phyloP scores from a whole-genome alignment of 2,888 invertebrate genomes.

The Tupiocoris notatus region DNA sequence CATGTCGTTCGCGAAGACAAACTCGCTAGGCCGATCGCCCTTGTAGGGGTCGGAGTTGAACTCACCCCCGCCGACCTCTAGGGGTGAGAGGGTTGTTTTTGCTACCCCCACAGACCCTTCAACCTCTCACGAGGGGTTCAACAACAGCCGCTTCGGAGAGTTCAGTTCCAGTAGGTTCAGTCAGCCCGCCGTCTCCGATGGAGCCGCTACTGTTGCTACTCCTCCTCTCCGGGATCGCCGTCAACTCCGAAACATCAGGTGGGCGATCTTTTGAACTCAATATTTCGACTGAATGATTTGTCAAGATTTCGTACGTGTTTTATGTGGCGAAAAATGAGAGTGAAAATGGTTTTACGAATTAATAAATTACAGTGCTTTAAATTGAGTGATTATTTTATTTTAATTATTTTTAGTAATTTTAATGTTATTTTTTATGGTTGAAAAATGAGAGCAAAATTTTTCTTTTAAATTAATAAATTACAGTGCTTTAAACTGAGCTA shows the following conservation, averaged over 20 bases:
- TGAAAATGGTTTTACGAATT: too few relatives aligned
- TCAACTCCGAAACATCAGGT: constrained; percentile 43
- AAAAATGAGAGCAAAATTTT: too few relatives aligned
- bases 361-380: too few relatives aligned
- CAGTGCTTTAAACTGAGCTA: too few relatives aligned
- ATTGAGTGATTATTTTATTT: too few relatives aligned
- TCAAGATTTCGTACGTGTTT: too few relatives aligned
- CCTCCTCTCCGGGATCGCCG: constrained; percentile 41
- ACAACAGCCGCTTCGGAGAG: neutral
- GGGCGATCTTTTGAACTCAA: neutral
- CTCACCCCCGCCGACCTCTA: neutral
- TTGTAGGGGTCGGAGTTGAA: neutral
- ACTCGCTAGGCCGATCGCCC: neutral
- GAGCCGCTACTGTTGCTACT: constrained; percentile 40
- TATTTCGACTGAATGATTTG: too few relatives aligned
- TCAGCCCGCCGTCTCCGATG: constrained; percentile 33
- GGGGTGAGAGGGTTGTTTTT: constrained; percentile 23
- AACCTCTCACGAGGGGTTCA: neutral
- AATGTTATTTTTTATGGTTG: too few relatives aligned
- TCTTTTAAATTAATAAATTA: too few relatives aligned
- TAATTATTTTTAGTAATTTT: too few relatives aligned
- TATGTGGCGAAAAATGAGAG: too few relatives aligned
- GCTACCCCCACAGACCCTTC: constrained; percentile 3
- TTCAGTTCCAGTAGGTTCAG: constrained; percentile 24
- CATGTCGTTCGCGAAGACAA: neutral